phyloP scores from a whole-genome alignment of 2,888 invertebrate genomes.

The Ormyrus labotus region DNA sequence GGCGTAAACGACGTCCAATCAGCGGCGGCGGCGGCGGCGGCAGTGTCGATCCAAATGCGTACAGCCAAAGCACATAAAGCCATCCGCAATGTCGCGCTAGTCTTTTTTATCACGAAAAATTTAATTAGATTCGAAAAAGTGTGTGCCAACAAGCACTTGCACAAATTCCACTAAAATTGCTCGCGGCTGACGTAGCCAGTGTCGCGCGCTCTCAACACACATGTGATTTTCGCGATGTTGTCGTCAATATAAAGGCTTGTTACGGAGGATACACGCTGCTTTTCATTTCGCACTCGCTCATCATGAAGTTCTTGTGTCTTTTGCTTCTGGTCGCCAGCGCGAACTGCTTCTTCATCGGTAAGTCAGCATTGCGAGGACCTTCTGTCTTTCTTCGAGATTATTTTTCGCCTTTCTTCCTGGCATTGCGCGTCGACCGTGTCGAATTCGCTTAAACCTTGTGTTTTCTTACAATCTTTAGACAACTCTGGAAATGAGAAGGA shows the following conservation, averaged over 20 bases:
- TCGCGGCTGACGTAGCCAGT: constrained; percentile 29
- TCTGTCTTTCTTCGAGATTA: neutral
- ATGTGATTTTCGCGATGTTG: constrained; percentile 41
- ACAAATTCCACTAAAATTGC: constrained; percentile 31
- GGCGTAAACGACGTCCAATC: constrained; percentile 1
- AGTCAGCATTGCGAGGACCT: neutral
- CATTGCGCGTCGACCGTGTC: neutral
- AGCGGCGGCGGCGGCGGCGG: neutral
- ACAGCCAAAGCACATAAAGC: neutral
- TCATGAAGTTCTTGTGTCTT: constrained; percentile 44
- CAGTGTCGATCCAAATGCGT: neutral
- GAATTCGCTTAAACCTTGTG: constrained; percentile 3
- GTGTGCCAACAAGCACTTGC: constrained; percentile 20
- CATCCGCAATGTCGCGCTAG: constrained; percentile 2
- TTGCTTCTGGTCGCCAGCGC: constrained; percentile 36
- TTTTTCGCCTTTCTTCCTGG: neutral
- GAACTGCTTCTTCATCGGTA: constrained; percentile 43
- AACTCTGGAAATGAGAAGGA: constrained; percentile 28
- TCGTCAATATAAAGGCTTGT: constrained; percentile 46
- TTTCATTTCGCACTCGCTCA: constrained; percentile 36
- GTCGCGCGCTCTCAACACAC: constrained; percentile 6
- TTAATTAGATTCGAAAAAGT: constrained; percentile 38
- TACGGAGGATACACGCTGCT: constrained; percentile 23
- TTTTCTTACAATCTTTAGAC: constrained; percentile 18
- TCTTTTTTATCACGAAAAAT: neutral